These are phyloP conservation scores for Dichetophora obliterata DNA, from an alignment of 2,888 invertebrate genomes.

Conservation along the genomic window DNA sequence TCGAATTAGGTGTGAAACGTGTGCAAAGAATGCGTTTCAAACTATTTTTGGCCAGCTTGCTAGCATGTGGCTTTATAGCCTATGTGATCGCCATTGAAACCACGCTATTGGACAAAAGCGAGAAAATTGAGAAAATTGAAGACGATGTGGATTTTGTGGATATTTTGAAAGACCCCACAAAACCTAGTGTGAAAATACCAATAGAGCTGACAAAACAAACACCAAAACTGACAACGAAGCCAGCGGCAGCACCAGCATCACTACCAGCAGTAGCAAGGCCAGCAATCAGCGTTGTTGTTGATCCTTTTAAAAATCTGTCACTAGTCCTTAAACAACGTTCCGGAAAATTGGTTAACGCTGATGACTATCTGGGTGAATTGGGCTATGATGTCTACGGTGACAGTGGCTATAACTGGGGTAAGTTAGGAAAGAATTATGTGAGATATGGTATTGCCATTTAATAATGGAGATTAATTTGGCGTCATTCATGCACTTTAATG, in stretches of 20 bases:
- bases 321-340: constrained; percentile 47
- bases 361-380: constrained; percentile 63
- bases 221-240: constrained; percentile 11
- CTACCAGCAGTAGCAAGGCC: not conserved
- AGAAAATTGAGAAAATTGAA: constrained; percentile 39
- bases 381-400: constrained; percentile 56
- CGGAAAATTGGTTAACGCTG: constrained; percentile 59
- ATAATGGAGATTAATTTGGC: too few species aligned
- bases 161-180: constrained; percentile 32
- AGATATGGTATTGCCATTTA: too few species aligned
- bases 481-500: too few species aligned
- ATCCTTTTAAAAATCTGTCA: constrained; percentile 38
- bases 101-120: constrained; percentile 53
- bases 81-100: constrained; percentile 60
- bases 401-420: constrained; percentile 65
- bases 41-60: constrained; percentile 58
- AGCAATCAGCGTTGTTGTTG: not conserved
- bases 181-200: constrained; percentile 1
- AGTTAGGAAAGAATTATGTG: constrained; percentile 47
- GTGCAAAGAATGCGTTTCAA: constrained; percentile 59
- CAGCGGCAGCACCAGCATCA: not conserved
- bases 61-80: constrained; percentile 59
- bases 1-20: constrained; percentile 45
- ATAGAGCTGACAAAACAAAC: constrained; percentile 9
- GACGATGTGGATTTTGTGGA: constrained; percentile 56